Conservation (phyloP, 2,113 vertebrate genomes). For the Pycnonotus jocosus region DNA sequence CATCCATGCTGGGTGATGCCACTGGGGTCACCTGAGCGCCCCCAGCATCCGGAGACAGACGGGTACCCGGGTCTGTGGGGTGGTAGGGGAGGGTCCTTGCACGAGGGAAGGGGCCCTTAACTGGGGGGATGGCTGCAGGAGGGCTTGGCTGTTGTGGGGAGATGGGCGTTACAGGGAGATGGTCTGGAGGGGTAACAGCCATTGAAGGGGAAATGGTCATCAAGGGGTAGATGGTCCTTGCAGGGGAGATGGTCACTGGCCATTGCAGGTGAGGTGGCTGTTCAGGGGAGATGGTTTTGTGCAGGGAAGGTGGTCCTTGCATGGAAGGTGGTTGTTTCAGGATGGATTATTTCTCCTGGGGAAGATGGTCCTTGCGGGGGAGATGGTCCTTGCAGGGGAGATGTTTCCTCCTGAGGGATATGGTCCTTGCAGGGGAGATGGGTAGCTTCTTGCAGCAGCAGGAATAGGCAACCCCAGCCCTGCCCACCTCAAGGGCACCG, state of each 20-base stretch:
- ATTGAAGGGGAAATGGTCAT: background rate
- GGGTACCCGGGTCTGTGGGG: background rate
- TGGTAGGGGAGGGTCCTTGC: background rate
- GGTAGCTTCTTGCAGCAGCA: background rate
- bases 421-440: background rate
- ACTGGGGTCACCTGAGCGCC: fast-evolving
- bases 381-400: background rate
- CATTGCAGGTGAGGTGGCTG: background rate
- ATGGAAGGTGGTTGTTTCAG: background rate
- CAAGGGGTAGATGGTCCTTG: background rate
- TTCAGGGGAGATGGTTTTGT: background rate
- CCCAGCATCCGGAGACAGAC: fast-evolving
- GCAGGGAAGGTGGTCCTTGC: background rate
- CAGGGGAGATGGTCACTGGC: background rate
- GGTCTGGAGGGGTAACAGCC: background rate
- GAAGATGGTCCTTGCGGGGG: background rate
- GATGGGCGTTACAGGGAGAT: background rate
- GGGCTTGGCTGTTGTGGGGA: too few relatives aligned
- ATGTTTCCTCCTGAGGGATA: too few relatives aligned
- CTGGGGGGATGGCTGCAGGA: background rate
- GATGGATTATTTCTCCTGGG: background rate
- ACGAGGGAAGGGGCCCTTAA: background rate
- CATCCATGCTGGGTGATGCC: fast-evolving
- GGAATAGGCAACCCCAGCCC: background rate
- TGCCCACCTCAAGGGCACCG: background rate